Evolutionary conservation across 2,797 vertebrate species (phyloP), one percentile per base, ranked within the genome.

Genomic region (Schizopygopsis malacanthus): DNA sequence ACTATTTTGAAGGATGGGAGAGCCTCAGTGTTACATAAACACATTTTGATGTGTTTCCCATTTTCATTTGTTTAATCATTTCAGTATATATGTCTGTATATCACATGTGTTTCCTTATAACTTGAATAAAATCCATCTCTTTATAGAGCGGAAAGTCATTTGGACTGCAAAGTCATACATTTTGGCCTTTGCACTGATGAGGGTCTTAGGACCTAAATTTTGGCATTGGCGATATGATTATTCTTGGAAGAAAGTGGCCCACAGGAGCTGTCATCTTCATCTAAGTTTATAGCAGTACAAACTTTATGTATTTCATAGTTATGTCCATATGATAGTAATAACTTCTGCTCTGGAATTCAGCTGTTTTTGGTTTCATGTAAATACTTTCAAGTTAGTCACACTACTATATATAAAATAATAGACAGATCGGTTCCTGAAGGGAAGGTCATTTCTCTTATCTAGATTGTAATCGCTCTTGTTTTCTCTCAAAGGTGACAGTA

Each of bases 401-500:
- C 37, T 56, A 16, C 6, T 43, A 78, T 70, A 37, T 65, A 41
- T 18, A 71, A 18, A 70, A 22, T 47, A 61, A 71, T 80, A 50
- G 67, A 85, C 16, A 3, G 28, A 73, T 52, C 20, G 76, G 12
- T 56, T 22, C 10, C 28, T 33, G 7, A 73, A 45, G 67, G n/a
- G 4, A 70, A 45, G 43, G 56, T 69, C 41, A 54, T 78, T 54
- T 69, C 45, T 79, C 37, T 45, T 54, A 56, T 84, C 22, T 39
- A 39, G 37, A 39, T 45, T 56, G 15, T 73, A 39, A 80, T 73
- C 6, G 5, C 18, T 71, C 50, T 79, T 16, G 18, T 84, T 75
- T 86, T 61, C 86, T 92, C 22, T 91, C 89, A 89, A 0, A 96
- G 96, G 90, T 83, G 96, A 96, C 25, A 94, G 94, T 82, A 91